A percentile compares a stretch with the other conserved stretches of the same genome.
phyloP scores from a whole-genome alignment of 2,113 vertebrate genomes.

The Channa argus region DNA sequence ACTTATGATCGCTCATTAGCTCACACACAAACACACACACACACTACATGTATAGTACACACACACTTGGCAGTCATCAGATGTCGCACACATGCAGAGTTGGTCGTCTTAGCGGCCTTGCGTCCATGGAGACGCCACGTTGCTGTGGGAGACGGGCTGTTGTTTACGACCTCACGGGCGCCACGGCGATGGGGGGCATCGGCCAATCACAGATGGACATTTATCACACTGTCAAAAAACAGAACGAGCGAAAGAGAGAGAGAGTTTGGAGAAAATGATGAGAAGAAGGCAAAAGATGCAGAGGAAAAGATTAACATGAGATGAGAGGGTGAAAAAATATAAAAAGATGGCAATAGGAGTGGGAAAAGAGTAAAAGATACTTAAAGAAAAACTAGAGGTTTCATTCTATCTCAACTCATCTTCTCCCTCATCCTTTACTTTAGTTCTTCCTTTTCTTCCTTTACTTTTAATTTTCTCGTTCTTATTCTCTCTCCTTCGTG shows the following conservation, averaged over 20 bases:
- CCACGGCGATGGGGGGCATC: constrained; percentile 74
- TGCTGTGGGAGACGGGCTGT: constrained; percentile 78
- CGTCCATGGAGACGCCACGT: constrained; percentile 79
- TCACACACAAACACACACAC: constrained; percentile 35
- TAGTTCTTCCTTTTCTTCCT: too few species aligned
- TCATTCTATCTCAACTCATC: too few species aligned
- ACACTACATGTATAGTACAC: constrained; percentile 13
- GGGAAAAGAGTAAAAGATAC: neutral
- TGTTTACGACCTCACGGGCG: constrained; percentile 79
- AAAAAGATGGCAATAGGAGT: neutral
- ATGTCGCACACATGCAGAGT: constrained; percentile 66
- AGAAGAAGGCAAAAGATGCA: neutral
- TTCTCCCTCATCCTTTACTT: too few species aligned
- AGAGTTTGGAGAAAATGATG: neutral
- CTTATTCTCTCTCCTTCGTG: neutral
- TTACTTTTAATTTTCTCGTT: too few species aligned
- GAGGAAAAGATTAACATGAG: neutral
- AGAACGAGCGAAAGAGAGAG: neutral
- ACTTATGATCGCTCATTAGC: constrained; percentile 78
- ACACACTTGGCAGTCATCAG: constrained; percentile 62
- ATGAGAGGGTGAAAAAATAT: neutral
- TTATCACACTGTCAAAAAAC: constrained; percentile 73
- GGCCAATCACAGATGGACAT: constrained; percentile 79
- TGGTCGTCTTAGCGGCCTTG: constrained; percentile 61
- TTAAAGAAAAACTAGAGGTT: too few species aligned